Conservation (phyloP, 2,888 invertebrate species). For the Brachyptera risi region DNA sequence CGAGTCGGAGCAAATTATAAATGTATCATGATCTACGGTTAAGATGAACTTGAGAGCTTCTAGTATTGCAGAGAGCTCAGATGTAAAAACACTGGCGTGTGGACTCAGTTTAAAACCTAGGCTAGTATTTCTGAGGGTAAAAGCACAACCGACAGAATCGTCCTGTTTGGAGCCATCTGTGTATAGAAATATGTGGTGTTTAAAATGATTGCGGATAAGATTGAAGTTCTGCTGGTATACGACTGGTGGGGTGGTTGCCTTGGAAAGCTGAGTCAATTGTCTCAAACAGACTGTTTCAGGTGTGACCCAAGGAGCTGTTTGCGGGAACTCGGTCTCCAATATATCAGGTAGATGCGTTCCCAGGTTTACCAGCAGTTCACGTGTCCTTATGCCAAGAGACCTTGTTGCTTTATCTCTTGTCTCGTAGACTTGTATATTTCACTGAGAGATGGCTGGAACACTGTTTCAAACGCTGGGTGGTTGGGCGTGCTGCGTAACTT, state of each 20-base stretch:
- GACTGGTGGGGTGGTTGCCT: background rate
- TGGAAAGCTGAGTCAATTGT: background rate
- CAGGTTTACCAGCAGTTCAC: no score
- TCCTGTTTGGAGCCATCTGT: background rate
- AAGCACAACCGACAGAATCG: background rate
- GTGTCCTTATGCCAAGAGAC: no score
- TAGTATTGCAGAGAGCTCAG: background rate
- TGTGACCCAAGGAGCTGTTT: background rate
- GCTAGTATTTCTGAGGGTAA: background rate
- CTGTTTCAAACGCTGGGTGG: background rate
- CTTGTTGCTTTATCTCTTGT: no score
- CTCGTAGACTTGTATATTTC: background rate
- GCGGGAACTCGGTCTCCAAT: no score
- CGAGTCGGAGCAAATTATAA: background rate
- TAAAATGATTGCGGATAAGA: background rate
- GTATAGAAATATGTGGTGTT: background rate
- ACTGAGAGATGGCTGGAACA: background rate
- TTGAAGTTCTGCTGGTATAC: background rate
- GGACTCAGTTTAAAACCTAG: background rate
- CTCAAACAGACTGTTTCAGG: background rate
- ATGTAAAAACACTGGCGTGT: background rate
- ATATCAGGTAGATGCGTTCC: no score
- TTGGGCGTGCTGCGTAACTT: background rate
- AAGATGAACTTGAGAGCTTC: background rate
- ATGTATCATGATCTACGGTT: background rate